phyloP scores from a whole-genome alignment of 1,140 invertebrate species.

The Diachasma alloeum region DNA sequence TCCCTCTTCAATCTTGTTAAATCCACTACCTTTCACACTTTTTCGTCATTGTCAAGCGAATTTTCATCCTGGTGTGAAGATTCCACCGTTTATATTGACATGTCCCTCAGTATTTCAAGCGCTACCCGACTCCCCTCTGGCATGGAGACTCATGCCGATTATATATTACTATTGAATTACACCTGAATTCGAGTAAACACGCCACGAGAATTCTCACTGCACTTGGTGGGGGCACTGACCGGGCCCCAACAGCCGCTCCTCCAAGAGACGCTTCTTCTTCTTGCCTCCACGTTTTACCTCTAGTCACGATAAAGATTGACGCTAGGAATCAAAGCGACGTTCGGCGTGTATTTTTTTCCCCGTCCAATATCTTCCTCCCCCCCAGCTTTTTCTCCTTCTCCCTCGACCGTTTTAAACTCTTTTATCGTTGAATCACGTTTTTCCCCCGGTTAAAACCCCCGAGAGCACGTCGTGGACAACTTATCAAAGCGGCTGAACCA shows the following conservation, averaged over 20 bases:
- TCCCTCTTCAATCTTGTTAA: slow-evolving; percentile 14
- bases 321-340: slow-evolving; percentile 7
- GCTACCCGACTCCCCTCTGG: neutral
- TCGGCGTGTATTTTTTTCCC: neutral
- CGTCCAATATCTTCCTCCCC: neutral
- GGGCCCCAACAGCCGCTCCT: slow-evolving; percentile 56
- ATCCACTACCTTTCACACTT: slow-evolving; percentile 55
- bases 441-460: neutral
- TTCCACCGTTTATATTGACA: neutral
- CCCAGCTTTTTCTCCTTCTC: neutral
- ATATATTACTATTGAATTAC: neutral
- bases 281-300: neutral
- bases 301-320: slow-evolving; percentile 8
- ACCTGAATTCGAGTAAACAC: slow-evolving; percentile 41
- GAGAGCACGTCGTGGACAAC: slow-evolving; percentile 6
- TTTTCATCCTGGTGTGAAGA: slow-evolving; percentile 28
- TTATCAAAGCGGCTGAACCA: neutral
- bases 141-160: neutral
- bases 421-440: neutral
- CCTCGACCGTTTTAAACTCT: neutral
- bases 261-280: slow-evolving; percentile 49
- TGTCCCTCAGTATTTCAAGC: neutral
- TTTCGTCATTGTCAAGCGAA: slow-evolving; percentile 49
- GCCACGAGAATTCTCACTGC: slow-evolving; percentile 38
- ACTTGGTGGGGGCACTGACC: slow-evolving; percentile 58